phyloP scores from a whole-genome alignment of 2,888 invertebrate genomes.

The Andrena trimmerana region DNA sequence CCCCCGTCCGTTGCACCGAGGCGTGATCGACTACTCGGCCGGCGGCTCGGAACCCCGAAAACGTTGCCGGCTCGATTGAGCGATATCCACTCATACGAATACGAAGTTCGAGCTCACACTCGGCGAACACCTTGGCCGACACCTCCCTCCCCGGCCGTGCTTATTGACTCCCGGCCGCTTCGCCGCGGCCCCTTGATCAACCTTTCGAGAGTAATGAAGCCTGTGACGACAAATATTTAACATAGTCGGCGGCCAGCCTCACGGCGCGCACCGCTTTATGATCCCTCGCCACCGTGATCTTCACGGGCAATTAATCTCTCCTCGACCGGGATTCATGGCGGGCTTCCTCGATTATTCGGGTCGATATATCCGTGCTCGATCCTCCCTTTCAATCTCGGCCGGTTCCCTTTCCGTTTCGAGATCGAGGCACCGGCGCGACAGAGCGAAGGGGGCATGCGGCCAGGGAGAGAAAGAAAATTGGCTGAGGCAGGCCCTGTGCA shows the following conservation, averaged over 20 bases:
- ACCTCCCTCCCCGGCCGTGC: constrained; percentile 52
- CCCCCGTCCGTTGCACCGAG: constrained; percentile 35
- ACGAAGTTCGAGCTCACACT: constrained; percentile 55
- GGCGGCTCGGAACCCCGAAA: constrained; percentile 26
- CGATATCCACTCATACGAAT: constrained; percentile 64
- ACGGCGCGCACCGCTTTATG: constrained; percentile 38
- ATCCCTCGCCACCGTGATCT: constrained; percentile 41
- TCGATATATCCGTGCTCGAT: constrained; percentile 28
- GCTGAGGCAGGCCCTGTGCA: constrained; percentile 46
- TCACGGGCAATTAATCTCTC: constrained; percentile 41
- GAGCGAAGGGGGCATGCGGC: background rate
- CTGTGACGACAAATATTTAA: constrained; percentile 65
- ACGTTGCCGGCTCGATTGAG: constrained; percentile 56
- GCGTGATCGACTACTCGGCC: constrained; percentile 34
- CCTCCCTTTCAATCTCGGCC: constrained; percentile 50
- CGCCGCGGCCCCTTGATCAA: constrained; percentile 54
- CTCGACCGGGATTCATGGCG: background rate
- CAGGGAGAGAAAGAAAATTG: constrained; percentile 61
- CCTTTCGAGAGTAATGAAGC: constrained; percentile 66
- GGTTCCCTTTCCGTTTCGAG: constrained; percentile 50
- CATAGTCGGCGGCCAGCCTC: constrained; percentile 23
- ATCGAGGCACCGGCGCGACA: constrained; percentile 7
- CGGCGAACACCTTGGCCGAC: constrained; percentile 48
- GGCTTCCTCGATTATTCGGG: background rate
- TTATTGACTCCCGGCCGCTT: constrained; percentile 60